Evolutionary conservation across 1,140 invertebrate species (phyloP).

Genomic region (Ephestia elutella): DNA sequence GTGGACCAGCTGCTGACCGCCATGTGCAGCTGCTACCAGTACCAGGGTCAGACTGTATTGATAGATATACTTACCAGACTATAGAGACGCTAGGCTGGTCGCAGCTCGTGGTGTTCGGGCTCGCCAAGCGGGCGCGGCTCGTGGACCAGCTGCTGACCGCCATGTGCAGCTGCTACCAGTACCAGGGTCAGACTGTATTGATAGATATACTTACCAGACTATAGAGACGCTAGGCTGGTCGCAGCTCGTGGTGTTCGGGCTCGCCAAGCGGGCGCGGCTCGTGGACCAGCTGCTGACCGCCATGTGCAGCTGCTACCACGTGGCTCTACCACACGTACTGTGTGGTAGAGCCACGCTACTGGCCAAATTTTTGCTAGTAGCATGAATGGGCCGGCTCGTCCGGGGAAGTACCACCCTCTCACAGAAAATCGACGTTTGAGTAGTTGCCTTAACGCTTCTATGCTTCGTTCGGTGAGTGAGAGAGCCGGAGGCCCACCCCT

Average conservation of each 20-base stretch:
- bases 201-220: too few relatives aligned
- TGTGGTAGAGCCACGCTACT: too few relatives aligned
- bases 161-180: slow-evolving; percentile 62
- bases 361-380: too few relatives aligned
- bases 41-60: slow-evolving; percentile 71
- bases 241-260: slow-evolving; percentile 83
- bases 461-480: too few relatives aligned
- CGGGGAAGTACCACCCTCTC: too few relatives aligned
- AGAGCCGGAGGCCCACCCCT: too few relatives aligned
- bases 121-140: slow-evolving; percentile 73
- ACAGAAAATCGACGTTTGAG: too few relatives aligned
- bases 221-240: slow-evolving; percentile 85
- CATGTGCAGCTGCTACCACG: slow-evolving; percentile 66
- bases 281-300: slow-evolving; percentile 74
- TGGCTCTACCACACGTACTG: too few relatives aligned
- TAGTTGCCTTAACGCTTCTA: too few relatives aligned
- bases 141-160: slow-evolving; percentile 74
- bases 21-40: slow-evolving; percentile 62
- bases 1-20: slow-evolving; percentile 75
- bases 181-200: slow-evolving; percentile 74
- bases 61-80: too few relatives aligned
- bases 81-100: slow-evolving; percentile 85
- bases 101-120: slow-evolving; percentile 83
- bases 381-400: too few relatives aligned
- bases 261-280: slow-evolving; percentile 73